Base-by-base conservation (phyloP, 1,140 invertebrate species). In the Lepeophtheirus salmonis region DNA sequence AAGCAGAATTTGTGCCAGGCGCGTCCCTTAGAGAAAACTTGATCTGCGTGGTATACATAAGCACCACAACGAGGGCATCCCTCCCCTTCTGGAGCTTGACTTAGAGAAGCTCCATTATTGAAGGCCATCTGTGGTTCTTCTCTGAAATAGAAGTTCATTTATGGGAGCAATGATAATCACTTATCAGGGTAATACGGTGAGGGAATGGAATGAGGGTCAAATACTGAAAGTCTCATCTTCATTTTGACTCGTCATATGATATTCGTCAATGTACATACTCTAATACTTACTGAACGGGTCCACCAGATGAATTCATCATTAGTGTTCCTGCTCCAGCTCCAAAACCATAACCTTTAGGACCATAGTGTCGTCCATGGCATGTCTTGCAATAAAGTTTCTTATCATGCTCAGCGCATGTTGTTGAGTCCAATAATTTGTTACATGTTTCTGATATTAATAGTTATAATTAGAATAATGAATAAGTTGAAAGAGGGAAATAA, bases 321-420 rank as follows among this genome's bases (percentile, higher is more conserved):
- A 98, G 79, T 70, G 88, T 88, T 62, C 91, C 95, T 69, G 92
- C 94, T 68, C 95, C 95, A 71, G 89, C 86, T 64, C 95, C 95
- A 73, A 97, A 98, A 66, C 95, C 95, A 75, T 96, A 95, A 67
- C 85, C 63, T 77, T 97, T 97, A 65, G 92, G 94, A 70, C 95
- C 92, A 75, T 85, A 97, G 79, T 96, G 96, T 65, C 91, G 83
- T 62, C 82, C 91, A 73, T 98, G 91, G 79, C 95, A 98, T 69
- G 82, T 80, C 78, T 95, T 97, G 80, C 95, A 98, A 80, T 79
- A 97, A 58, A 98, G 78, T 74, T 90, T 83, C 68, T 83, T 84
- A 70, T 95, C 90, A 78, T 97, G 92, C 74, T 94, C 89, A 67
- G 87, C 79, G 73, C 86, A 89, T 77, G 91, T 97, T 74, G 91